Base-by-base conservation (phyloP, 2,888 invertebrate species). In the Azorinus chamasolen region DNA sequence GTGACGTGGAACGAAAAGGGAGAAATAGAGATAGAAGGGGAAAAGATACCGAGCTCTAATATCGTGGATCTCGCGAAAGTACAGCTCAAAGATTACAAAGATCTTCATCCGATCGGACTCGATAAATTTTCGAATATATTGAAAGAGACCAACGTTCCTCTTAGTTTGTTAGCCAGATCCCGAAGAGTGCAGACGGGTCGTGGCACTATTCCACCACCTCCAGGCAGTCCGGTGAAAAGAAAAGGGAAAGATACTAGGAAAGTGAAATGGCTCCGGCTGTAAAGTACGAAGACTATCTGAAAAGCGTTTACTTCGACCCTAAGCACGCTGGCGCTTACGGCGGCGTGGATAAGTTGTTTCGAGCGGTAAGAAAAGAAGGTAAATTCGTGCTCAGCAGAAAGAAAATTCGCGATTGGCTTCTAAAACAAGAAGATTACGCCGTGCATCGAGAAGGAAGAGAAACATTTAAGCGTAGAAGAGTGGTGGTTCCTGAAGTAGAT, bases 281-380 rank as follows among this genome's bases (percentile, higher is more conserved):
- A 48, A 66, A 61, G 2, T 51, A 65, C 32, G 64, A 70, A 24
- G 54, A 69, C 14, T 78, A 75, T 45, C 32, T 76, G 16, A 48
- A 41, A 37, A 68, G 20, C 53, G 73, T 80, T 6, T 83, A 83
- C 48, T 79, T 79, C 58, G 69, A 81, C 41, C 72, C n/a, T n/a
- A n/a, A n/a, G n/a, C n/a, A n/a, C n/a, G n/a, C n/a, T n/a, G n/a
- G n/a, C n/a, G n/a, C n/a, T n/a, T n/a, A n/a, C n/a, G n/a, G n/a
- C n/a, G n/a, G n/a, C n/a, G n/a, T n/a, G n/a, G n/a, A n/a, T n/a
- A 83, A 83, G 64, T 53, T 83, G 32, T 83, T 69, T 55, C 37
- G 71, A 51, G 65, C 62, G 10, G 72, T 77, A 32, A 70, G 63
- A 46, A 76, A 81, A 61, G 73, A 79, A 22, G 81, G 73, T 16